These are phyloP conservation scores for Crotalus horridus DNA, from an alignment of 2,113 vertebrate species.

Conservation along the genomic window DNA sequence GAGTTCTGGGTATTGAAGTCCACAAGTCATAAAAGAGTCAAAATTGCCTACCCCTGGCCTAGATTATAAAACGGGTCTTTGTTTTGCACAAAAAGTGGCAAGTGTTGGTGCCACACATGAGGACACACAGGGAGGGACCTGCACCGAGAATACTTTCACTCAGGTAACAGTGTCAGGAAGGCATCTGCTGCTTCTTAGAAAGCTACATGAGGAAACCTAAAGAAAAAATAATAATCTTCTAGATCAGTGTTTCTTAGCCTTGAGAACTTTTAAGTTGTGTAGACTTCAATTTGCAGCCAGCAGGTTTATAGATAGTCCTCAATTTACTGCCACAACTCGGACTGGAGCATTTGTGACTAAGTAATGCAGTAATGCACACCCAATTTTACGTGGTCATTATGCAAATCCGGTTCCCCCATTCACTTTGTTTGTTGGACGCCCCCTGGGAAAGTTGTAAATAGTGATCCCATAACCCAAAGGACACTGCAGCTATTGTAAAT, in stretches of 20 bases:
- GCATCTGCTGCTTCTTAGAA: neutral
- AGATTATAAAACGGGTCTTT: neutral
- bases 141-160: neutral
- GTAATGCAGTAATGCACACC: neutral
- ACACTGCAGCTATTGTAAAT: neutral
- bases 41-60: neutral
- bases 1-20: no score
- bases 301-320: neutral
- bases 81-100: neutral
- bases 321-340: neutral
- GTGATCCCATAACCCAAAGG: neutral
- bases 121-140: neutral
- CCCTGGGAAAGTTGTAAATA: neutral
- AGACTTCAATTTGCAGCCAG: neutral
- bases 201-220: neutral
- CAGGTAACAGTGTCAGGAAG: neutral
- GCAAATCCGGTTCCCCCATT: neutral
- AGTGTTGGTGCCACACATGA: neutral
- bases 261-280: neutral
- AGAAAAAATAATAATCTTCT: neutral
- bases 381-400: neutral
- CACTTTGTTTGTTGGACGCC: neutral
- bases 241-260: neutral
- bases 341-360: neutral
- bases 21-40: no score